Evolutionary conservation across 1,140 invertebrate genomes (phyloP).

Genomic region (Littorina saxatilis): DNA sequence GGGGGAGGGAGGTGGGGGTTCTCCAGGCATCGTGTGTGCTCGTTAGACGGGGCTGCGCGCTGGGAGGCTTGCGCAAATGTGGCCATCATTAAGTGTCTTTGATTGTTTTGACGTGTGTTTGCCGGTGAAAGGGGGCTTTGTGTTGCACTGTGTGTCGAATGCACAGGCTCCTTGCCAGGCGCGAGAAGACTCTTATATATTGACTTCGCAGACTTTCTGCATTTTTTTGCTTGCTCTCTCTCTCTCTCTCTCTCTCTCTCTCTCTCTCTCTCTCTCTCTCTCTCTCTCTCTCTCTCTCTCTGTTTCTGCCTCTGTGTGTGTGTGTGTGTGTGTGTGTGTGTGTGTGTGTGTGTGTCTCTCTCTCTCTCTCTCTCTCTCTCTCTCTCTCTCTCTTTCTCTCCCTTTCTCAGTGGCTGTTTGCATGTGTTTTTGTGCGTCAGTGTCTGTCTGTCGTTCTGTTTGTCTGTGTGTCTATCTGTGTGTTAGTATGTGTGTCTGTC

Average conservation of each 20-base stretch:
- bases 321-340: neutral
- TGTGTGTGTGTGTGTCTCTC: neutral
- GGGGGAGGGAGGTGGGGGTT: too few relatives aligned
- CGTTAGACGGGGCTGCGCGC: neutral
- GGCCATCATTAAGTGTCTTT: neutral
- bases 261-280: neutral
- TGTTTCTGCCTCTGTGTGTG: neutral
- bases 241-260: too few relatives aligned
- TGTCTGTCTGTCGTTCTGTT: neutral
- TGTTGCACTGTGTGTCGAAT: neutral
- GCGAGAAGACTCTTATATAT: too few relatives aligned
- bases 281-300: conserved; percentile 5
- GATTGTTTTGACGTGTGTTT: conserved; percentile 17
- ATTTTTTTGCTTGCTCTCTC: too few relatives aligned
- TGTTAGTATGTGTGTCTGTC: neutral
- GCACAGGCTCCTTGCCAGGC: neutral
- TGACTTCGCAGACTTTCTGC: too few relatives aligned
- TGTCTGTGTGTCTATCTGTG: neutral
- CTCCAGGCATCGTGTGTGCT: neutral
- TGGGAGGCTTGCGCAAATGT: neutral
- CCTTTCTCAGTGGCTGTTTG: neutral
- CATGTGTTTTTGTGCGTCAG: neutral
- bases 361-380: neutral
- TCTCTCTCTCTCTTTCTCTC: neutral
- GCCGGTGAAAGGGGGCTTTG: neutral